Conservation (phyloP, 1,140 invertebrate species). For the Episyrphus balteatus region DNA sequence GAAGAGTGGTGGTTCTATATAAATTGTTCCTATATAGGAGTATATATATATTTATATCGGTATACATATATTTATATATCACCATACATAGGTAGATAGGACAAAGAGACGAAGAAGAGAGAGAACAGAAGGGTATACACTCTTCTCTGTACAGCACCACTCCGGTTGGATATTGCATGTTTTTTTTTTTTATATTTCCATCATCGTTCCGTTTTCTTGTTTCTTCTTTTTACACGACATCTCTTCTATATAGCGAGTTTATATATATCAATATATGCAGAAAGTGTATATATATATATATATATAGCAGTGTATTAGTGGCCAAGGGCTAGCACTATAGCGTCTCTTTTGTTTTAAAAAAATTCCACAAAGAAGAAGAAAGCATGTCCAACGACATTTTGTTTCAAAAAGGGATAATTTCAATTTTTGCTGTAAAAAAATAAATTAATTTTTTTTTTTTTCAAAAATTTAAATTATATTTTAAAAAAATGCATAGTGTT, state of each 20-base stretch:
- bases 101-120: too few relatives aligned
- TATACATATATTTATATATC: conserved; percentile 5
- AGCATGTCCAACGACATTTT: conserved; percentile 1
- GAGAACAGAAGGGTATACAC: too few relatives aligned
- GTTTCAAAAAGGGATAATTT: neutral
- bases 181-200: too few relatives aligned
- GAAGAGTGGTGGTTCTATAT: too few relatives aligned
- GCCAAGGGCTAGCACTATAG: conserved; percentile 1
- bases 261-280: too few relatives aligned
- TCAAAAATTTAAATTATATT: neutral
- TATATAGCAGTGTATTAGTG: conserved; percentile 2
- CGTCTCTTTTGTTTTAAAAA: conserved; percentile 5
- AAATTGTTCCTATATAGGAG: conserved; percentile 4
- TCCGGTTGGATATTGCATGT: too few relatives aligned
- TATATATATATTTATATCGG: conserved; percentile 4
- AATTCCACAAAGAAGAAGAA: neutral
- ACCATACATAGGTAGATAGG: too few relatives aligned
- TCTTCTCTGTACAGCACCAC: too few relatives aligned
- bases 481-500: neutral
- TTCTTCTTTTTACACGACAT: too few relatives aligned
- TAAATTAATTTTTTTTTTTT: neutral
- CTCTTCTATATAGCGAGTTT: too few relatives aligned
- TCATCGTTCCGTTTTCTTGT: too few relatives aligned
- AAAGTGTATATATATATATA: neutral
- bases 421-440: neutral